phyloP scores from a whole-genome alignment of 2,888 invertebrate genomes.

The Drosophila crucigera region DNA sequence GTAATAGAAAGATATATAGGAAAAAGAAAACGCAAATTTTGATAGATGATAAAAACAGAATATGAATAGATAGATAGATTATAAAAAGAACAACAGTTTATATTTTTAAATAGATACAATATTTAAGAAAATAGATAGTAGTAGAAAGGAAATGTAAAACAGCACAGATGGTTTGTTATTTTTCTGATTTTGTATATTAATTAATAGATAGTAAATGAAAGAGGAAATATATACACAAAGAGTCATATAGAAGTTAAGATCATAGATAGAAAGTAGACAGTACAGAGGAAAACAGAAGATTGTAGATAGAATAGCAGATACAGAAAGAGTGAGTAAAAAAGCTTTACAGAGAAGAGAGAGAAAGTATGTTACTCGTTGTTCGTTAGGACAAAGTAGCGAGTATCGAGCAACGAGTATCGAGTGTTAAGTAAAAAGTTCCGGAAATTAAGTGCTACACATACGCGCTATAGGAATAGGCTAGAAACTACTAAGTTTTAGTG shows the following conservation, averaged over 20 bases:
- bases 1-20: neutral
- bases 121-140: neutral
- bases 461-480: conserved; percentile 73
- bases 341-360: neutral
- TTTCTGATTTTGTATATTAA: conserved; percentile 42
- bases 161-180: conserved; percentile 27
- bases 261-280: neutral
- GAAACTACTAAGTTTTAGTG: conserved; percentile 71
- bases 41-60: neutral
- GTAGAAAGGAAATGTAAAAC: conserved; percentile 7
- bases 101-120: conserved; percentile 14
- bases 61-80: neutral
- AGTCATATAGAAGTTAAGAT: conserved; percentile 31
- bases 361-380: conserved; percentile 1
- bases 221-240: conserved; percentile 68
- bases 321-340: conserved; percentile 3
- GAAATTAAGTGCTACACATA: conserved; percentile 48
- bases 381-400: conserved; percentile 1
- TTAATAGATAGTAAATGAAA: conserved; percentile 31
- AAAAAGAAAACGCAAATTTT: neutral
- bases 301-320: neutral
- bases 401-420: conserved; percentile 1
- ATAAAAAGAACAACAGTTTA: conserved; percentile 9
- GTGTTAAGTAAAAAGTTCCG: conserved; percentile 5
- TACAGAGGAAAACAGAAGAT: neutral